Evolutionary conservation across 1,140 invertebrate species (phyloP).

Genomic region (Bombus fervidus): DNA sequence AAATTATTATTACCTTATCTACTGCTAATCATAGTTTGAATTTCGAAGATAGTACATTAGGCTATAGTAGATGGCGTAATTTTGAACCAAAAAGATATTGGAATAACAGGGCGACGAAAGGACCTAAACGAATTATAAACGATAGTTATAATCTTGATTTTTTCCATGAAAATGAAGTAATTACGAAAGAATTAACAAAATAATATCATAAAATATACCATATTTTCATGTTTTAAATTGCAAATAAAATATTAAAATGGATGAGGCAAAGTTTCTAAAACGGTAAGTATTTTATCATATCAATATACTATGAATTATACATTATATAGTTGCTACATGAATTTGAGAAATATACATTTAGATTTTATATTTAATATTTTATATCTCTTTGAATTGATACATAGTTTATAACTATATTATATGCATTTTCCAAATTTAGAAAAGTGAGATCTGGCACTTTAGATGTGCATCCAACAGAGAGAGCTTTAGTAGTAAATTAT

Average conservation of each 20-base stretch:
- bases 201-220: background rate
- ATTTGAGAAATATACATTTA: background rate
- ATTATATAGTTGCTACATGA: background rate
- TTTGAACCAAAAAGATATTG: background rate
- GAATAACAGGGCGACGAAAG: background rate
- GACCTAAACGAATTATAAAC: background rate
- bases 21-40: background rate
- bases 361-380: conserved; percentile 5
- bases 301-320: conserved; percentile 1
- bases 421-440: conserved; percentile 78
- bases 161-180: conserved; percentile 19
- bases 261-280: conserved; percentile 79
- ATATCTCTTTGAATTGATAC: background rate
- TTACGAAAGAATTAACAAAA: conserved; percentile 10
- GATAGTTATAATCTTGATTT: background rate
- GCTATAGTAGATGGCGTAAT: conserved; percentile 6
- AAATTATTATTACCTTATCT: background rate
- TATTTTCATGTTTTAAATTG: conserved; percentile 20
- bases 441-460: conserved; percentile 92
- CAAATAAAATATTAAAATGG: conserved; percentile 70
- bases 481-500: conserved; percentile 95
- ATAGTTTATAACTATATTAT: conserved; percentile 1
- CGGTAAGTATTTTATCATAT: conserved; percentile 60
- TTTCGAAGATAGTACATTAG: background rate
- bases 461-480: conserved; percentile 95